Base-by-base conservation (phyloP, 2,888 invertebrate species). In the Ctenicera cuprea region DNA sequence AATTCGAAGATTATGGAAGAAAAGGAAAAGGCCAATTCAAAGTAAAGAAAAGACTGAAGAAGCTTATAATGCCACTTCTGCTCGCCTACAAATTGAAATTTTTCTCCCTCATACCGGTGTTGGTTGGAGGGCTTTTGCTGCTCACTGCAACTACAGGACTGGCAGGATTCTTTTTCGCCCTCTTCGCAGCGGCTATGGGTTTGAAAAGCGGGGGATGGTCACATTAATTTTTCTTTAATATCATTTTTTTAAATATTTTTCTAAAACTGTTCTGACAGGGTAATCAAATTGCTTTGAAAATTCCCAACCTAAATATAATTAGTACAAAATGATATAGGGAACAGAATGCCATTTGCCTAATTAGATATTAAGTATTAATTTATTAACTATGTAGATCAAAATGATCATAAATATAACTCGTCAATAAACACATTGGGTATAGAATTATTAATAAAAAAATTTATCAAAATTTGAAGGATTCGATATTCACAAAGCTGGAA, bases 101-200 rank as follows among this genome's bases (percentile, higher is more conserved):
- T 85, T 91, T 95, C 80, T 92, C 94, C 0, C 84, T 95, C 66
- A 90, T 95, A 43, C 95, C 95, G 0, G 89, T 94, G 0, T 85
- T 95, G 84, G 89, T 95, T 77, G 93, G 94, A 64, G 92, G 91
- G 4, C 86, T 95, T 20, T 87, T 94, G 0, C 87, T 96, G 8
- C 85, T 96, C 61, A 92, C 94, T 3, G 94, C 94, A 74, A 92
- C 94, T 0, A 94, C 95, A 0, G 94, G 94, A 16, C 85, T 95
- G 72, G 95, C 95, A 18, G 95, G 95, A 77, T 95, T 96, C 88
- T 96, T 96, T 89, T 96, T 95, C 84, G 95, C 95, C 0, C 87
- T 96, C 12, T 95, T 96, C 82, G 94, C 95, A 63, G 94, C 95
- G 0, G 93, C 94, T 3, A 93, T 95, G 90, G 94, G 94, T 68